phyloP scores from a whole-genome alignment of 2,113 vertebrate genomes.

The Equus przewalskii region DNA sequence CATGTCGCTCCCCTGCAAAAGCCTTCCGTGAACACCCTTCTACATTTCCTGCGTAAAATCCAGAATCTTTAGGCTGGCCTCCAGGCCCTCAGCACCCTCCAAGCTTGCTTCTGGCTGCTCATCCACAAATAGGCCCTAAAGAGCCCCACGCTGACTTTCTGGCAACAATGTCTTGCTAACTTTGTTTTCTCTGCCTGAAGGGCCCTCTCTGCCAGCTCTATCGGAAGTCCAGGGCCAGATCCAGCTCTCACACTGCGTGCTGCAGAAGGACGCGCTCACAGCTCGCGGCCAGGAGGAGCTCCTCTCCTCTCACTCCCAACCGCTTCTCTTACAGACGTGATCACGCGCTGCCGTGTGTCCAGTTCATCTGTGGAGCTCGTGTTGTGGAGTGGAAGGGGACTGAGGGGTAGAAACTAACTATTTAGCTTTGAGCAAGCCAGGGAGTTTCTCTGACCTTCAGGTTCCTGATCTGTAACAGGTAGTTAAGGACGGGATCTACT shows the following conservation, averaged over 20 bases:
- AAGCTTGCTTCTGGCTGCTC: neutral
- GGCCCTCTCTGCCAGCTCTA: neutral
- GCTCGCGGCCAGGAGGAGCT: neutral
- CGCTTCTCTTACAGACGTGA: neutral
- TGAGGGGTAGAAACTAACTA: neutral
- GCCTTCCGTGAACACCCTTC: neutral
- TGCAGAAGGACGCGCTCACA: neutral
- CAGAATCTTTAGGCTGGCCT: neutral
- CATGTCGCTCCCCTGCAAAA: neutral
- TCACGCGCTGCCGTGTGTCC: neutral
- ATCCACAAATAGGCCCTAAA: neutral
- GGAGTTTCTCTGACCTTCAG: neutral
- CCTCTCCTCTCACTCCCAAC: neutral
- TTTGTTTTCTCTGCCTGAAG: neutral
- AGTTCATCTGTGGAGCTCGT: neutral
- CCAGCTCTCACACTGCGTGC: neutral
- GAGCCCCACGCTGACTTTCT: neutral
- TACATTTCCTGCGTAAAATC: neutral
- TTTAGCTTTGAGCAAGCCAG: neutral
- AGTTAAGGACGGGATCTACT: neutral
- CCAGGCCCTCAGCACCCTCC: neutral
- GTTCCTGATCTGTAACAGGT: neutral
- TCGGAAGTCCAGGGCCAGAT: neutral
- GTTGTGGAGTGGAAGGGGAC: neutral
- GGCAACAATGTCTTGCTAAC: neutral